These are phyloP conservation scores for Charanyca ferruginea DNA, from an alignment of 2,888 invertebrate genomes.

Conservation along the genomic window DNA sequence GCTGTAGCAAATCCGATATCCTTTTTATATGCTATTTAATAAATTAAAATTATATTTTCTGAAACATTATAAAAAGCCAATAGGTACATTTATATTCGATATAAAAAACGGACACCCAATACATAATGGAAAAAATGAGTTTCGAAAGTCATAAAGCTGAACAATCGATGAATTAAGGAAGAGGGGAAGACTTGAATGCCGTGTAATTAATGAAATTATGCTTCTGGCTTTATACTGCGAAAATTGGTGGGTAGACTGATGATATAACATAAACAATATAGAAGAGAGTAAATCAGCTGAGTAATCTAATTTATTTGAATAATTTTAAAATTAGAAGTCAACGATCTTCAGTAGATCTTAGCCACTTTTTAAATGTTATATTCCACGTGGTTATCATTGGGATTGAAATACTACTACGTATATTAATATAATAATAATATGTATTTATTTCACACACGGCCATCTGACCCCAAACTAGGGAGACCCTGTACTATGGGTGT, in stretches of 20 bases:
- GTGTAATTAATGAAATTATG: constrained; percentile 28
- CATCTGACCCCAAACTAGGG: too few species aligned
- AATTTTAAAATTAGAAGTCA: neutral
- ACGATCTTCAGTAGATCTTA: neutral
- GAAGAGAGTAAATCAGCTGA: constrained; percentile 11
- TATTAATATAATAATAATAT: too few species aligned
- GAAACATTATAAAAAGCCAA: too few species aligned
- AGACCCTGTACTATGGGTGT: too few species aligned
- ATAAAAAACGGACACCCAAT: too few species aligned
- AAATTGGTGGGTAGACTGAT: constrained; percentile 17
- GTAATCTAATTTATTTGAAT: constrained; percentile 16
- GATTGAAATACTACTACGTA: too few species aligned
- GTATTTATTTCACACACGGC: too few species aligned
- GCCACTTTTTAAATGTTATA: too few species aligned
- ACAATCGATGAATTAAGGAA: constrained; percentile 4
- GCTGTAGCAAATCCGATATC: too few species aligned
- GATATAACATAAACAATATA: constrained; percentile 19
- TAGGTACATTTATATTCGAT: neutral
- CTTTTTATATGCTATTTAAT: too few species aligned
- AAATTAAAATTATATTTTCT: too few species aligned
- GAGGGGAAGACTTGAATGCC: neutral
- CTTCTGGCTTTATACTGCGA: constrained; percentile 2
- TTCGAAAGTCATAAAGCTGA: neutral
- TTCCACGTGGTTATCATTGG: too few species aligned
- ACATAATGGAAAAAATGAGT: neutral